A percentile compares a stretch with the other conserved stretches of the same genome.
These are phyloP conservation scores for Erebia palarica DNA, from an alignment of 2,888 invertebrate genomes.

Conservation along the genomic window DNA sequence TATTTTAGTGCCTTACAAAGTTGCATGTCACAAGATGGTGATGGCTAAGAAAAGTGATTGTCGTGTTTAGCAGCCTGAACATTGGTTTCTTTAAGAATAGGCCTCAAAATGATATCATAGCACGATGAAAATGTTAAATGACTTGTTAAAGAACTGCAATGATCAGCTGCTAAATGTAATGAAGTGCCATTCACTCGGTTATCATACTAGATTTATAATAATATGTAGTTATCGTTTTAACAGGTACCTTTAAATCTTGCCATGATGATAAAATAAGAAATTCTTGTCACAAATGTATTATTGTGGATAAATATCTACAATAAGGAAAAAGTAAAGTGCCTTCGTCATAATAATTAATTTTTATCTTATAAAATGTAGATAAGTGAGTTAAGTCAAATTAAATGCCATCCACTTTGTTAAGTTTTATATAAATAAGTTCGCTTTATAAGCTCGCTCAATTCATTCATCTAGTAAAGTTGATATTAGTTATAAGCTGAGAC, in stretches of 20 bases:
- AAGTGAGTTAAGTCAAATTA: constrained; percentile 82
- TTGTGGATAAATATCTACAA: constrained; percentile 64
- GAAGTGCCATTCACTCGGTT: constrained; percentile 80
- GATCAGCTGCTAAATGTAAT: constrained; percentile 66
- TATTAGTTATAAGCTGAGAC: constrained; percentile 64
- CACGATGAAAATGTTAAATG: constrained; percentile 48
- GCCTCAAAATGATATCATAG: constrained; percentile 40
- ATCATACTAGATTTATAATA: constrained; percentile 62
- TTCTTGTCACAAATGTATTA: constrained; percentile 76
- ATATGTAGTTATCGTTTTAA: constrained; percentile 76
- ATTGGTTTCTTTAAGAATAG: constrained; percentile 44
- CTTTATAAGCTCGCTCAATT: constrained; percentile 80
- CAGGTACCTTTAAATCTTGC: constrained; percentile 83
- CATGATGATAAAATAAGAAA: constrained; percentile 80
- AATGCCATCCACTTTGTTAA: constrained; percentile 83
- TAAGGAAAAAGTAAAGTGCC: constrained; percentile 73
- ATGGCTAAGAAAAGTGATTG: constrained; percentile 58
- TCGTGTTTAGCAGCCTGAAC: constrained; percentile 52
- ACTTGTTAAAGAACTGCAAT: constrained; percentile 42
- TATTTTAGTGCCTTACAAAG: constrained; percentile 72
- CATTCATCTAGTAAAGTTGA: constrained; percentile 74
- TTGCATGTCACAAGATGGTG: constrained; percentile 61
- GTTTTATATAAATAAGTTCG: constrained; percentile 78
- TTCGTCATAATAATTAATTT: constrained; percentile 76
- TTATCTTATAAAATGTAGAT: constrained; percentile 61